A percentile compares a stretch with the other conserved stretches of the same genome.
Conservation (phyloP, 2,797 vertebrate genomes). For the Eptatretus atami region DNA sequence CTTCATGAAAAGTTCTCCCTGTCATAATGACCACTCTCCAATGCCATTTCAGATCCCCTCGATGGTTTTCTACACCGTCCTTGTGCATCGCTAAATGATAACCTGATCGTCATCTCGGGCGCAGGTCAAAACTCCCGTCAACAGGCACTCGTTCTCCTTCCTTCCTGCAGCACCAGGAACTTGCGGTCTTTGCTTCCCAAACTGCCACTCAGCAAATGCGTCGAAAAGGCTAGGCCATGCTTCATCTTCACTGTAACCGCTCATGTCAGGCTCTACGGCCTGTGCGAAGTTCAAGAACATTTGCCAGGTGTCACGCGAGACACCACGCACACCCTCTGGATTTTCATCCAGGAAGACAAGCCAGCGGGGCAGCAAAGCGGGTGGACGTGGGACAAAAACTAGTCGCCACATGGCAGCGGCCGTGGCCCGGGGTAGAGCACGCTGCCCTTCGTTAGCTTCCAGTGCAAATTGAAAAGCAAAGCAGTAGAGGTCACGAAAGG, state of each 20-base stretch:
- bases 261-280: not conserved
- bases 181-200: not conserved
- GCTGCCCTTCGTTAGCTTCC: not conserved
- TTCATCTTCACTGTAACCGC: not conserved
- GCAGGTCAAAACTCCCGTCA: too few relatives aligned
- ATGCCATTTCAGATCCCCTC: too few relatives aligned
- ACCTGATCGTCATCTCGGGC: too few relatives aligned
- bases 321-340: slow-evolving; percentile 1
- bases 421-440: not conserved
- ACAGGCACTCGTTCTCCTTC: too few relatives aligned
- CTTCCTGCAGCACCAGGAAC: too few relatives aligned
- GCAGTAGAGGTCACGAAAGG: not conserved
- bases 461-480: not conserved
- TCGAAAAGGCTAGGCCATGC: slow-evolving; percentile 5
- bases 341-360: slow-evolving; percentile 3
- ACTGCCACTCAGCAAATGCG: slow-evolving; percentile 1
- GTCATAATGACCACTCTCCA: too few relatives aligned
- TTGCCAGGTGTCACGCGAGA: slow-evolving; percentile 4
- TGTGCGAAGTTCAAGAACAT: not conserved
- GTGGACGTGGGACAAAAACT: not conserved
- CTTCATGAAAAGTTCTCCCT: too few relatives aligned
- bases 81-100: too few relatives aligned
- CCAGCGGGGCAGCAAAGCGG: not conserved
- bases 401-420: slow-evolving; percentile 3
- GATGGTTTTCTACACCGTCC: too few relatives aligned